These are phyloP conservation scores for Ennomos erosarius DNA, from an alignment of 2,888 invertebrate species.

Conservation along the genomic window DNA sequence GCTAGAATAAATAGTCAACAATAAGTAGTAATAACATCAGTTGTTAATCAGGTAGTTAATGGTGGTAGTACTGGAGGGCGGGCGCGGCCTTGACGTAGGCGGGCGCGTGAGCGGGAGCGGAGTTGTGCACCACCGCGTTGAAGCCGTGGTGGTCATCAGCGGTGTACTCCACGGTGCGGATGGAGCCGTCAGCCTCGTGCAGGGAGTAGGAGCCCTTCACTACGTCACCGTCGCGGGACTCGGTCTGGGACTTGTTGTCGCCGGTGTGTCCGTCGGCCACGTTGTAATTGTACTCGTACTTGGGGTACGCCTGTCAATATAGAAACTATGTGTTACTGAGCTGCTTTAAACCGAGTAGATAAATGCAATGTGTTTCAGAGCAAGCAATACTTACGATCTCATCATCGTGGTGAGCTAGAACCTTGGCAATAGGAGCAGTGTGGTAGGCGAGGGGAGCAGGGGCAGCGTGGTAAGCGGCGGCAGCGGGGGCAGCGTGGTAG, in stretches of 20 bases:
- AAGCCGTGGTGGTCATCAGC: constrained; percentile 82
- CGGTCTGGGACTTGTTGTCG: constrained; percentile 84
- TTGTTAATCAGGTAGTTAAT: constrained; percentile 45
- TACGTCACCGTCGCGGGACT: constrained; percentile 81
- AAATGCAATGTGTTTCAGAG: background rate
- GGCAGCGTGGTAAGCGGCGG: constrained; percentile 33
- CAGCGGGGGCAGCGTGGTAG: constrained; percentile 39
- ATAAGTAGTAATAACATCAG: constrained; percentile 22
- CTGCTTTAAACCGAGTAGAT: background rate
- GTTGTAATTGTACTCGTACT: constrained; percentile 82
- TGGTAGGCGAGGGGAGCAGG: constrained; percentile 51
- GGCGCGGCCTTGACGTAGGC: constrained; percentile 68
- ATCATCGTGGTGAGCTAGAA: constrained; percentile 38
- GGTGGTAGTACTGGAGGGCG: constrained; percentile 63
- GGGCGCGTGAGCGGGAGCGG: constrained; percentile 61
- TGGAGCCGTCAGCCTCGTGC: constrained; percentile 83
- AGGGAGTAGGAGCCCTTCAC: constrained; percentile 84
- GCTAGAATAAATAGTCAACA: constrained; percentile 39
- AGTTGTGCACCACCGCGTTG: constrained; percentile 72
- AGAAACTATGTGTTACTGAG: background rate
- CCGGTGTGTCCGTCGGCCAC: constrained; percentile 85
- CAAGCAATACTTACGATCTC: constrained; percentile 50
- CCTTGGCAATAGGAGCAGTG: constrained; percentile 43
- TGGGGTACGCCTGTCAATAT: constrained; percentile 67
- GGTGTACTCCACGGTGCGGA: constrained; percentile 83